Percentiles rank a stretch among this genome's conserved stretches.
phyloP scores from a whole-genome alignment of 1,140 invertebrate species.

The Monochamus saltuarius region DNA sequence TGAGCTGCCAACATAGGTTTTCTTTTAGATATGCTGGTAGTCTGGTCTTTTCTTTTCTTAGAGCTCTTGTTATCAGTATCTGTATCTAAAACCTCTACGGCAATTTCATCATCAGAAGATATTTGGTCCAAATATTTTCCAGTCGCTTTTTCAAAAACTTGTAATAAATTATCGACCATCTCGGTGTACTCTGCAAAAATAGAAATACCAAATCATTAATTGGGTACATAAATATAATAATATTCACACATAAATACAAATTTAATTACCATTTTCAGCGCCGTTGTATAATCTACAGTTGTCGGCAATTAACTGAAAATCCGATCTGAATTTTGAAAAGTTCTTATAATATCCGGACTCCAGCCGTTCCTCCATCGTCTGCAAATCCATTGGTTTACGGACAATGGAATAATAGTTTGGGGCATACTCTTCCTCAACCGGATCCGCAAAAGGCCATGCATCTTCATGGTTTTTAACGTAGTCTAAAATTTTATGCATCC shows the following conservation, averaged over 20 bases:
- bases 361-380: conserved; percentile 84
- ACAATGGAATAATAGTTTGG: conserved; percentile 82
- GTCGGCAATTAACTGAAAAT: conserved; percentile 87
- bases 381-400: conserved; percentile 81
- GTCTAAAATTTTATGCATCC: conserved; percentile 86
- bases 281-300: conserved; percentile 92
- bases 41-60: conserved; percentile 24
- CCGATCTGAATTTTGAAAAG: conserved; percentile 77
- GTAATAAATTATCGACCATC: conserved; percentile 81
- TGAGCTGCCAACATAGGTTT: conserved; percentile 41
- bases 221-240: no score
- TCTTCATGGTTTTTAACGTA: conserved; percentile 82
- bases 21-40: conserved; percentile 20
- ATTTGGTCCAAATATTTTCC: conserved; percentile 79
- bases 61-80: conserved; percentile 23
- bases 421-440: conserved; percentile 88
- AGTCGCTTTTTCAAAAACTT: conserved; percentile 75
- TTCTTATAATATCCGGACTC: conserved; percentile 77
- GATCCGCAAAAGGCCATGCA: conserved; percentile 89
- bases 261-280: conserved; percentile 87
- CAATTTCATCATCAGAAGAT: conserved; percentile 75
- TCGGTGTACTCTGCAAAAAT: conserved; percentile 76
- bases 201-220: conserved; percentile 16
- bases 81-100: conserved; percentile 61
- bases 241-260: no score